A percentile compares a stretch with the other conserved stretches of the same genome.
phyloP scores from a whole-genome alignment of 2,888 invertebrate genomes.

The Diaperis boleti region DNA sequence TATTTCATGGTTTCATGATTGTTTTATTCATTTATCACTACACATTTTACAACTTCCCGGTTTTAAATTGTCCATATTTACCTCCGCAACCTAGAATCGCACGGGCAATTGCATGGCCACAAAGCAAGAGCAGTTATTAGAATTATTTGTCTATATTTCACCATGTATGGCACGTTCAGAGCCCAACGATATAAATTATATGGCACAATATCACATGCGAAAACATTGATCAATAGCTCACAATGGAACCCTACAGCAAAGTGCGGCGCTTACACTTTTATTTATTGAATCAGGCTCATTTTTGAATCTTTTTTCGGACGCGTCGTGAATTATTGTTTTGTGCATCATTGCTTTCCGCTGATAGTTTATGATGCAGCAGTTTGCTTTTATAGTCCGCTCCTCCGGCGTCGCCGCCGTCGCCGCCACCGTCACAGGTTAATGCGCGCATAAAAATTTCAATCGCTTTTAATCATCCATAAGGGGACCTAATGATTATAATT shows the following conservation, averaged over 20 bases:
- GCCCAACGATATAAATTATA: slow-evolving; percentile 54
- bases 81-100: slow-evolving; percentile 33
- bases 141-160: slow-evolving; percentile 58
- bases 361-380: slow-evolving; percentile 39
- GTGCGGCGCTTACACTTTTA: slow-evolving; percentile 50
- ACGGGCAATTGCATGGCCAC: slow-evolving; percentile 43
- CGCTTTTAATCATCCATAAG: slow-evolving; percentile 38
- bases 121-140: slow-evolving; percentile 48
- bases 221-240: slow-evolving; percentile 59
- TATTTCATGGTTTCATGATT: too few species aligned
- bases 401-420: slow-evolving; percentile 2
- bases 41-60: too few species aligned
- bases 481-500: slow-evolving; percentile 23
- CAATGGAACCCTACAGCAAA: slow-evolving; percentile 52
- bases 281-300: slow-evolving; percentile 47
- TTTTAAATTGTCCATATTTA: slow-evolving; percentile 15
- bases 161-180: slow-evolving; percentile 55
- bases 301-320: slow-evolving; percentile 39
- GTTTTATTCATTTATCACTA: too few species aligned
- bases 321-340: slow-evolving; percentile 41
- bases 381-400: slow-evolving; percentile 28
- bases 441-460: slow-evolving; percentile 42
- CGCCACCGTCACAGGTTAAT: slow-evolving; percentile 25
- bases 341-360: slow-evolving; percentile 42
- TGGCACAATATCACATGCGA: slow-evolving; percentile 57